Base-by-base conservation (phyloP, 2,113 vertebrate genomes). In the Labrus mixtus region DNA sequence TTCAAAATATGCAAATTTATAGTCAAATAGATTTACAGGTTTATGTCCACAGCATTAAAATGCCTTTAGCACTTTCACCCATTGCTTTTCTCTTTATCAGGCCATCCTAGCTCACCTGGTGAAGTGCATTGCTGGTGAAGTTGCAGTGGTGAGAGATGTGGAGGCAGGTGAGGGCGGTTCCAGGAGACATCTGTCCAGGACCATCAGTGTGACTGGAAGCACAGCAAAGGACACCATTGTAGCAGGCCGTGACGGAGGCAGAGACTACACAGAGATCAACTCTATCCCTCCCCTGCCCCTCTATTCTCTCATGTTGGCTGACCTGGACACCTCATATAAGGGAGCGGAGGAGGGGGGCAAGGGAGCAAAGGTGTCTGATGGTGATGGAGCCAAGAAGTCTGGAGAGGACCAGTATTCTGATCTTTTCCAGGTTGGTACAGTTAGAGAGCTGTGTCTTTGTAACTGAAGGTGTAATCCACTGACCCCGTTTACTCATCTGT, bases 231-330 rank as follows among this genome's bases (percentile, higher is more conserved):
- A 99, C 73, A 97, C 96, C 50, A 97, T 98, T 33, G 96, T 96
- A 56, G 95, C 97, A 1, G 98, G 98, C n/a, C 97, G 97, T 25
- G 97, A 99, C 3, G 96, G 97, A 0, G 97, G 96, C 23, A 93
- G 97, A 15, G 98, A 99, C 90, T 99, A 99, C 82, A 99, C 98
- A 0, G 98, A 99, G 81, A 99, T 99, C 81, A 98, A 98, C 86
- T 99, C 98, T 9, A 98, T 99, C 78, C 98, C 98, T 10, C 98
- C 98, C 0, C 84, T 99, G 58, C 98, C 98, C 0, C 93, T 99
- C 0, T 96, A 99, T 17, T 95, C 97, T 0, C 89, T 99, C 76
- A 96, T 99, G 73, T 94, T 97, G 63, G 98, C 98, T 10, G 98
- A 99, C 88, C 94, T 96, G 43, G 98, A 99, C 87, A 93, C 95